These are phyloP conservation scores for Trididemnum nubilum DNA, from an alignment of 23 tunicate species.

Conservation along the genomic window DNA sequence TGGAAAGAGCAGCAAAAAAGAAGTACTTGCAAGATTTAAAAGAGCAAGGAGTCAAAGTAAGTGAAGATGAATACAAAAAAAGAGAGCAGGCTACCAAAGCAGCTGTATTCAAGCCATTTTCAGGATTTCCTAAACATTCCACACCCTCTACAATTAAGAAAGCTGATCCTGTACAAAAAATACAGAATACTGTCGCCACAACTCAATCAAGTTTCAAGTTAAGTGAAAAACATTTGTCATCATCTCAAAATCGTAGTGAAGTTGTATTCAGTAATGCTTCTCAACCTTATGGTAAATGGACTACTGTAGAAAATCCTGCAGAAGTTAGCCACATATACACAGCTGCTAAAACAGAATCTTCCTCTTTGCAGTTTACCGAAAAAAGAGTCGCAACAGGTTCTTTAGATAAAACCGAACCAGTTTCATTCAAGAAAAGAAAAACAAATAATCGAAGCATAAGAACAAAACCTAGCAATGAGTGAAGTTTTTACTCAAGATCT, in stretches of 20 bases:
- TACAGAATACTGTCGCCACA: neutral
- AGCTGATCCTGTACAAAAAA: neutral
- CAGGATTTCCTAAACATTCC: neutral
- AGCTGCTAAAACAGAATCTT: neutral
- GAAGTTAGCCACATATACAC: neutral
- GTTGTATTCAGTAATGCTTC: neutral
- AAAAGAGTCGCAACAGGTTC: neutral
- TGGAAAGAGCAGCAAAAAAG: constrained; percentile 45
- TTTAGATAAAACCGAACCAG: neutral
- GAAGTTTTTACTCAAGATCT: neutral
- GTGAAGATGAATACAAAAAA: constrained; percentile 19
- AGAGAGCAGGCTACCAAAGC: constrained; percentile 22
- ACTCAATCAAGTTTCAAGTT: neutral
- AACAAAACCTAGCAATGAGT: neutral
- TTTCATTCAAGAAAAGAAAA: constrained; percentile 36
- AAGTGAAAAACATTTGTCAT: neutral
- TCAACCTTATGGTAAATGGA: constrained; percentile 39
- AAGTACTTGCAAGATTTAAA: constrained; percentile 47
- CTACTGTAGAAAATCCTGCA: constrained; percentile 7
- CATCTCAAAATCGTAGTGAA: neutral
- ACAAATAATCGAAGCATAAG: constrained; percentile 5
- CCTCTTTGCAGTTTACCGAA: neutral
- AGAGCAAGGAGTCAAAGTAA: constrained; percentile 35
- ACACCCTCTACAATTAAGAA: neutral
- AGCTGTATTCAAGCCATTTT: constrained; percentile 1